These are phyloP conservation scores for Hydrotaea cyrtoneurina DNA, from an alignment of 2,888 invertebrate species.

Conservation along the genomic window DNA sequence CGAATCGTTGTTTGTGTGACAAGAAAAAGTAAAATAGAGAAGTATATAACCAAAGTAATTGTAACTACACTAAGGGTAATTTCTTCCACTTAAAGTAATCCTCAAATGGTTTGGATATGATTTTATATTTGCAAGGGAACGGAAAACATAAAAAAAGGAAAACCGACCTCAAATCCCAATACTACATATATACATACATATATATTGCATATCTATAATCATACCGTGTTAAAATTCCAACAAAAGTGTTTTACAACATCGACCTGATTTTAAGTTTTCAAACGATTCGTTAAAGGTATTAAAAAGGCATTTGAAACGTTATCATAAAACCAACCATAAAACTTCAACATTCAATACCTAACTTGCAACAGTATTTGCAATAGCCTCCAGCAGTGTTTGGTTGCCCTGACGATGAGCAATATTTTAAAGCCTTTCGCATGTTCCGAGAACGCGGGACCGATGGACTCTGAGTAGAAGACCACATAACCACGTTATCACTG, in stretches of 20 bases:
- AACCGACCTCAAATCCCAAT: neutral
- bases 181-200: too few relatives aligned
- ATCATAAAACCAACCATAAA: slow-evolving; percentile 17
- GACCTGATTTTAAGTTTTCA: slow-evolving; percentile 10
- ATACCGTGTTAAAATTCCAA: neutral
- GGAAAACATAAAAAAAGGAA: neutral
- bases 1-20: too few relatives aligned
- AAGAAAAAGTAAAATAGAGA: slow-evolving; percentile 46
- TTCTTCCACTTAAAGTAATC: slow-evolving; percentile 77
- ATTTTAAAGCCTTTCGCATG: too few relatives aligned
- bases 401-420: neutral
- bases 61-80: slow-evolving; percentile 74
- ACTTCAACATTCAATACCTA: neutral
- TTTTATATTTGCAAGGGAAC: neutral
- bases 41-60: slow-evolving; percentile 72
- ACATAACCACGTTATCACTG: neutral
- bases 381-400: slow-evolving; percentile 1
- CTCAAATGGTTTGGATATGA: slow-evolving; percentile 64
- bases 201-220: too few relatives aligned
- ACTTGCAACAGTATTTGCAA: slow-evolving; percentile 14
- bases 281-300: neutral
- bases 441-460: too few relatives aligned
- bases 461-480: too few relatives aligned
- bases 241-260: slow-evolving; percentile 26
- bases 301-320: neutral